phyloP scores from a whole-genome alignment of 37 sponge, comb jelly and placozoan genomes.

The Tethya wilhelma region DNA sequence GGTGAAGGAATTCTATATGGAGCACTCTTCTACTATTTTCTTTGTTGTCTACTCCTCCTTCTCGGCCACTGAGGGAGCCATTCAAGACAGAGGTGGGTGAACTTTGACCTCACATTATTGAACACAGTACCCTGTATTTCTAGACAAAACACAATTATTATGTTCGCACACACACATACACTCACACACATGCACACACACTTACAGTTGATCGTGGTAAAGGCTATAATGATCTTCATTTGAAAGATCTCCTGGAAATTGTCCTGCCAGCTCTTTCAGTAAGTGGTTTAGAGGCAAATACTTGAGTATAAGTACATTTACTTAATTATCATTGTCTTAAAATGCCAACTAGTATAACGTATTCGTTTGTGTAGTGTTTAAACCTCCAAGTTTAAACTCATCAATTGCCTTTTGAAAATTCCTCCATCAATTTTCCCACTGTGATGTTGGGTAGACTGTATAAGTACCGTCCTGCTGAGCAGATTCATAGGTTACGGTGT shows the following conservation, averaged over 20 bases:
- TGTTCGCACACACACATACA: neutral
- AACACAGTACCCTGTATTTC: too few species aligned
- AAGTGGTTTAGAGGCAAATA: conserved; percentile 1
- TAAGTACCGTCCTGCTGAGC: too few species aligned
- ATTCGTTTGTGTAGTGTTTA: too few species aligned
- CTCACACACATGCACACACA: neutral
- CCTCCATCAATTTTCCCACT: too few species aligned
- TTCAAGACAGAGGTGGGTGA: conserved; percentile 51
- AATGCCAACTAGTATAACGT: too few species aligned
- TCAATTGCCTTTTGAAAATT: too few species aligned
- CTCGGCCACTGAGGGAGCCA: conserved; percentile 44
- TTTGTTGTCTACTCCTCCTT: conserved; percentile 79
- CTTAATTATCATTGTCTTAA: neutral
- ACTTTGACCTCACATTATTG: too few species aligned
- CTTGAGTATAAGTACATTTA: neutral
- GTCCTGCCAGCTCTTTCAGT: conserved; percentile 76
- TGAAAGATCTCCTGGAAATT: conserved; percentile 49
- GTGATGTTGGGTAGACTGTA: too few species aligned
- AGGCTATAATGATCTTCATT: conserved; percentile 33
- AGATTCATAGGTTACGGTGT: too few species aligned
- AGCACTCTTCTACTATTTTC: conserved; percentile 64
- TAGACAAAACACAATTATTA: too few species aligned
- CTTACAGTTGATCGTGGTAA: conserved; percentile 28
- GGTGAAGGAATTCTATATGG: conserved; percentile 65
- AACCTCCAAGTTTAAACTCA: too few species aligned